Evolutionary conservation across 1,140 invertebrate genomes (phyloP).

Genomic region (Callitettix versicolor): DNA sequence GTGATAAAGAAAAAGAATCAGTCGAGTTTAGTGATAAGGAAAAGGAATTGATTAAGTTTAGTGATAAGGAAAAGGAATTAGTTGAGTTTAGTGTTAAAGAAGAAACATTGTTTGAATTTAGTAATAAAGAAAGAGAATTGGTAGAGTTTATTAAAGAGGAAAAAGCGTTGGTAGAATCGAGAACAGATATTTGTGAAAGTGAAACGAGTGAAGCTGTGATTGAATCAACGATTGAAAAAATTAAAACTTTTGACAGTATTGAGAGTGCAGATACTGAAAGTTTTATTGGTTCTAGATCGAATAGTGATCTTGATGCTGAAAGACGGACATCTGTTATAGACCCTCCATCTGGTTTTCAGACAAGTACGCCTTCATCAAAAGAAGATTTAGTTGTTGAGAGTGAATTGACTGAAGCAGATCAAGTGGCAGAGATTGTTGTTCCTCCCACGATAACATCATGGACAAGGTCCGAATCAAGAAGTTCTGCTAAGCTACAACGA

Average conservation of each 20-base stretch:
- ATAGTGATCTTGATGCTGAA: background rate
- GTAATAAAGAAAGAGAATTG: no score
- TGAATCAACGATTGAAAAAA: background rate
- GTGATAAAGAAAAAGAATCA: background rate
- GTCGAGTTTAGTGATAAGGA: background rate
- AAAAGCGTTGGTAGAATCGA: no score
- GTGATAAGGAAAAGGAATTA: no score
- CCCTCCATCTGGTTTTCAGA: conserved; percentile 11
- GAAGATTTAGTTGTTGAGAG: background rate
- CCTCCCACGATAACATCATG: background rate
- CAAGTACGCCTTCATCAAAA: conserved; percentile 1
- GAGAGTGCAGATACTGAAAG: conserved; percentile 9
- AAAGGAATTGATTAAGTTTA: background rate
- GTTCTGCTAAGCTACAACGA: background rate
- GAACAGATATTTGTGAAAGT: background rate
- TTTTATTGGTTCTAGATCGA: background rate
- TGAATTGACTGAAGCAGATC: background rate
- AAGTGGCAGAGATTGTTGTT: background rate
- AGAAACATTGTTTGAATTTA: no score
- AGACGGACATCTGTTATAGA: conserved; percentile 10
- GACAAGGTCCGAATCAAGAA: background rate
- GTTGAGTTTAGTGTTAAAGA: no score
- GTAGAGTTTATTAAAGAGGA: no score
- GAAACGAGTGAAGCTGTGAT: background rate
- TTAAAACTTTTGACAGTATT: conserved; percentile 3